Base-by-base conservation (phyloP, 2,113 vertebrate genomes). In the Salvelinus alpinus region DNA sequence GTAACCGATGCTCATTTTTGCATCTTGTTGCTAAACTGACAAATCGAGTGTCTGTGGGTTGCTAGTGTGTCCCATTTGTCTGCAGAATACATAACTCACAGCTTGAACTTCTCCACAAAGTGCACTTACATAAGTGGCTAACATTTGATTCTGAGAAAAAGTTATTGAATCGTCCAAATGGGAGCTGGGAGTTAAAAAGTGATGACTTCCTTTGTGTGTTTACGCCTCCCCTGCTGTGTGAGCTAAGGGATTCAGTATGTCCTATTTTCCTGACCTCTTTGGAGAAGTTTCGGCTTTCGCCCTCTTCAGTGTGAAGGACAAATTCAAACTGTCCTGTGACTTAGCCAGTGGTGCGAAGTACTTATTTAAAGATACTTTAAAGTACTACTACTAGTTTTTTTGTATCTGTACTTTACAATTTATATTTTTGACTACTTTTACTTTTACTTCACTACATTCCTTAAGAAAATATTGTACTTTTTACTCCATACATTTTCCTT, bases 131-230 rank as follows among this genome's bases (percentile, higher is more conserved):
- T 82, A 83, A 87, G 70, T 24, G 13, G 74, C 78, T 72, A 71
- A 68, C 78, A 20, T 72, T 20, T 38, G 74, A 77, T 25, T 54
- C 12, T n/a, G 48, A 57, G 44, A 72, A 78, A 85, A 79, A 88
- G 84, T 84, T 78, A 83, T 85, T 74, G 81, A 85, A 79, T 80
- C 69, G 79, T 80, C 85, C 78, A 89, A 89, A 87, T 54, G 4
- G 16, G 16, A 54, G 16, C 51, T 74, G 73, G 65, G 57, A 82
- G 79, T 90, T 83, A 88, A 89, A 90, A 88, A 90, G 89, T 80
- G 76, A 91, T 89, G 88, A 88, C 86, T 85, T 86, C 81, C 81
- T 82, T 90, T 89, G 85, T 86, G 80, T 86, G 73, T 83, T 78
- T 65, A 7, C 29, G 78, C 64, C 71, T 47, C 77, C 57, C 69